These are phyloP conservation scores for Poecilia latipinna DNA, from an alignment of 2,113 vertebrate species.

Conservation along the genomic window DNA sequence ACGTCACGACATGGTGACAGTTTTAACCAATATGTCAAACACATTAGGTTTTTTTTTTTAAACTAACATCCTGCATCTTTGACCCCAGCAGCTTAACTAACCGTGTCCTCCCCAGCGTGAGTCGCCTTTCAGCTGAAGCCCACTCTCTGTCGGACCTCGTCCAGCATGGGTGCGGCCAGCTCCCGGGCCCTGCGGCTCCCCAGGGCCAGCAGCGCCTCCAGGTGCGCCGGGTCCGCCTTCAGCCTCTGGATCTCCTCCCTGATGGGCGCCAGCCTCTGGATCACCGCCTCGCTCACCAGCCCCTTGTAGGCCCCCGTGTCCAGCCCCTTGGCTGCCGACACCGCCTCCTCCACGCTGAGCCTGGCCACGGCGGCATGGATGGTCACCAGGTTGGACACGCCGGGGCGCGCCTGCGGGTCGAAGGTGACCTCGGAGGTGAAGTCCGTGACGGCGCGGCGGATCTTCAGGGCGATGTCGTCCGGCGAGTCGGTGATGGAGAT, in stretches of 20 bases:
- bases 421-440: slow-evolving; percentile 93
- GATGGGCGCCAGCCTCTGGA: slow-evolving; percentile 88
- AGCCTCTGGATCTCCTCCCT: slow-evolving; percentile 86
- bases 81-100: not conserved
- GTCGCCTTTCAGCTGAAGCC: slow-evolving; percentile 84
- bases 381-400: slow-evolving; percentile 91
- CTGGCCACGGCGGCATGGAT: slow-evolving; percentile 85
- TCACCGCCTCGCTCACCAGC: slow-evolving; percentile 88
- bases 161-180: slow-evolving; percentile 85
- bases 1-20: too few species aligned
- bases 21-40: too few species aligned
- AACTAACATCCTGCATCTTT: not conserved
- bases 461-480: slow-evolving; percentile 87
- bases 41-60: too few species aligned
- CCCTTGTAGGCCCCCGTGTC: slow-evolving; percentile 91
- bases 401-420: slow-evolving; percentile 83
- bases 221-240: slow-evolving; percentile 78
- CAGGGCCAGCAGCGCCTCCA: slow-evolving; percentile 82
- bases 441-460: slow-evolving; percentile 94
- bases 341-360: slow-evolving; percentile 81
- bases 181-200: slow-evolving; percentile 85
- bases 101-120: not conserved
- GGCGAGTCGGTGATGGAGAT: slow-evolving; percentile 88
- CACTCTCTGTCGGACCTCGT: slow-evolving; percentile 84
- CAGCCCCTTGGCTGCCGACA: slow-evolving; percentile 78